A percentile compares a stretch with the other conserved stretches of the same genome.
Evolutionary conservation across 1,140 invertebrate species (phyloP).

Genomic region (Leptopilina boulardi): DNA sequence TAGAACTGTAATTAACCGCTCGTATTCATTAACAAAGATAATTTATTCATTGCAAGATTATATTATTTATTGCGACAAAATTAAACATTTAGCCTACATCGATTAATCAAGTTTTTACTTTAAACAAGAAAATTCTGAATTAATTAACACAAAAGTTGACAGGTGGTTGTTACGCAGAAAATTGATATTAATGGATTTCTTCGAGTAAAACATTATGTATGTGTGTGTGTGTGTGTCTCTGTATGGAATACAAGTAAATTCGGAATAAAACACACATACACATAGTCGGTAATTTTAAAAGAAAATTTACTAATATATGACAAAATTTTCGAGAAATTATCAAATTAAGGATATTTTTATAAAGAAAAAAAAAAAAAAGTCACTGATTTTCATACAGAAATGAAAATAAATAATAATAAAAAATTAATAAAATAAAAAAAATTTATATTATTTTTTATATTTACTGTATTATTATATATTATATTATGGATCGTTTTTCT

Average conservation of each 20-base stretch:
- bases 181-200: constrained; percentile 19
- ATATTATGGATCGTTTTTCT: no score
- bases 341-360: no score
- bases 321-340: no score
- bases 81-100: constrained; percentile 12
- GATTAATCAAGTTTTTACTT: constrained; percentile 23
- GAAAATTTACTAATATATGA: no score
- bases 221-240: neutral
- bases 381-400: no score
- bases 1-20: neutral
- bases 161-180: constrained; percentile 23
- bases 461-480: no score
- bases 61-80: constrained; percentile 13
- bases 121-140: neutral
- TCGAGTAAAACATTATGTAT: neutral
- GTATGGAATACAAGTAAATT: neutral
- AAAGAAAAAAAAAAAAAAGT: no score
- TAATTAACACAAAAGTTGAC: constrained; percentile 25
- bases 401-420: no score
- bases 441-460: no score
- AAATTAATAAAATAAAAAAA: no score
- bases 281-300: no score
- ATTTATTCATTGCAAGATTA: neutral
- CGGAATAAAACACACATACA: no score
- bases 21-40: constrained; percentile 20